Evolutionary conservation across 2,113 vertebrate species (phyloP).

Genomic region (Triplophysa rosa): DNA sequence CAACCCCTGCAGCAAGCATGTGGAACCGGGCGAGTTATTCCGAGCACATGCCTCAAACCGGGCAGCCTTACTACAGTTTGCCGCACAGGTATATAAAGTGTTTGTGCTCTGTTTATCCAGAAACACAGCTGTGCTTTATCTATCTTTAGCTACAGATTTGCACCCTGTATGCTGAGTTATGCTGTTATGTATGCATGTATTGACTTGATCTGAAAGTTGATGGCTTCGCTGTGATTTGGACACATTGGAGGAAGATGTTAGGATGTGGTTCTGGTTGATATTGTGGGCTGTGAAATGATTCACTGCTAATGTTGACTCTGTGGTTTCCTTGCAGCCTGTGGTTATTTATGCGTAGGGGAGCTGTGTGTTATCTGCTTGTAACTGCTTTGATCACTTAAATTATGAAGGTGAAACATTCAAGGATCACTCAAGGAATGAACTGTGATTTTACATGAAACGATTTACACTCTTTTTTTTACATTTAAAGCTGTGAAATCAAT

Average conservation of each 20-base stretch:
- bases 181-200: background rate
- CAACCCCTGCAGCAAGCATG: constrained; percentile 73
- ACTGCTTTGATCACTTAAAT: constrained; percentile 18
- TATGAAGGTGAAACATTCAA: constrained; percentile 16
- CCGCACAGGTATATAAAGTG: constrained; percentile 80
- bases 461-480: no score
- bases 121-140: constrained; percentile 29
- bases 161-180: background rate
- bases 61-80: constrained; percentile 77
- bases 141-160: background rate
- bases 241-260: background rate
- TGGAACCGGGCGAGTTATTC: constrained; percentile 76
- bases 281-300: no score
- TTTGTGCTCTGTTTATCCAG: constrained; percentile 57
- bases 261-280: background rate
- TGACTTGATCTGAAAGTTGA: background rate
- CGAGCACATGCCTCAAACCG: constrained; percentile 70
- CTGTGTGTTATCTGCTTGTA: constrained; percentile 5
- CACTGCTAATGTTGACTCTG: constrained; percentile 13
- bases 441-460: no score
- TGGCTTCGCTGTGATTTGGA: background rate
- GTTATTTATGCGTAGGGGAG: constrained; percentile 7
- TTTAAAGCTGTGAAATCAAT: no score
- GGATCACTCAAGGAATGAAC: background rate
- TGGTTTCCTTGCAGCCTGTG: background rate